Evolutionary conservation across 2,113 vertebrate genomes (phyloP), one percentile per base, ranked within the genome.

Genomic region (Kobus ellipsiprymnus): DNA sequence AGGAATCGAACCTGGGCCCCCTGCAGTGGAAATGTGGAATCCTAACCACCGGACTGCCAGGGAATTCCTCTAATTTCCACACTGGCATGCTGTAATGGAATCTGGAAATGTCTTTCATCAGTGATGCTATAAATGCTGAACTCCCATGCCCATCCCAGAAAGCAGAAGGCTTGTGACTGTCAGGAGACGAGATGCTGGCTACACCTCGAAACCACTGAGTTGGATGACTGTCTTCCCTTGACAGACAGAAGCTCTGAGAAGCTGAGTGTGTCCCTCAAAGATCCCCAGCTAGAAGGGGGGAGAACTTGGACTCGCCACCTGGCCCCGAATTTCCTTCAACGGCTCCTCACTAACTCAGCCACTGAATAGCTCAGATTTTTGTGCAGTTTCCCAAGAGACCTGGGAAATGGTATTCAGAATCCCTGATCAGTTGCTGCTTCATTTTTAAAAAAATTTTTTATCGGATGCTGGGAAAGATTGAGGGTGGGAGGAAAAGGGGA

Each of bases 161-260:
- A 46, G 6, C 11, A 3, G 36, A n/a, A 54, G 80, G 10, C 6
- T 2, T 57, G 2, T 74, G 1, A 29, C 40, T 10, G n/a, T 25
- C 17, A 4, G 62, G 50, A 82, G 81, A 30, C 16, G 13, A 21
- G 13, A 25, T 27, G 19, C 29, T 36, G 11, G 60, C 60, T 64
- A 46, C 0, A 3, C 9, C 14, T 46, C 1, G 0, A 21, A 55
- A 33, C 13, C 14, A 5, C 0, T 17, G n/a, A 33, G 25, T 17
- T 7, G 13, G 81, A 55, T 27, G 14, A 33, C 27, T 16, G 8
- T 67, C 19, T 10, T 25, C 81, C 12, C 13, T 13, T 8, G 29
- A 55, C 27, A 60, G n/a, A 33, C 23, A 62, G 90, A 10, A 82
- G 77, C 77, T 52, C 77, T 0, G 3, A 80, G 46, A 82, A 29